Conservation (phyloP, 2,797 vertebrate species). For the Furcifer pardalis region DNA sequence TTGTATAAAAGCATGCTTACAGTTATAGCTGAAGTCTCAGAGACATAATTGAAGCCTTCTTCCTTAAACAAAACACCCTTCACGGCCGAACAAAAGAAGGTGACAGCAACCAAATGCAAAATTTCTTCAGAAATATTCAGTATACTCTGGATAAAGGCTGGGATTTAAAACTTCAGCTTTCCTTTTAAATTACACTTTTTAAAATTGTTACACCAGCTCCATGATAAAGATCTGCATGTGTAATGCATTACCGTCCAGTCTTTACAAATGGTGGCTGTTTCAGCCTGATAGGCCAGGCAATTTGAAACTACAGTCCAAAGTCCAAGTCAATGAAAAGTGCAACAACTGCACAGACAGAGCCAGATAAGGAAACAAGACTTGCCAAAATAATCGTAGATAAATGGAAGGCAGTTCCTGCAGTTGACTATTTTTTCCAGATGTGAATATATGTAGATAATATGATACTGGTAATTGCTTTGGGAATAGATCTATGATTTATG, state of each 20-base stretch:
- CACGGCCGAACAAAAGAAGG: background rate
- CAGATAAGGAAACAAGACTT: conserved; percentile 34
- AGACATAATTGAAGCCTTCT: background rate
- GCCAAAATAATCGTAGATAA: conserved; percentile 24
- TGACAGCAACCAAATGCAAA: background rate
- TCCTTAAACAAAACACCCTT: background rate
- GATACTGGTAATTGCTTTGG: conserved; percentile 37
- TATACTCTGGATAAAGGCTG: conserved; percentile 4
- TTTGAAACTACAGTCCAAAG: conserved; percentile 24
- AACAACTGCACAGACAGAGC: conserved; percentile 18
- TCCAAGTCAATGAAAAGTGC: conserved; percentile 31
- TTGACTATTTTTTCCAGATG: background rate
- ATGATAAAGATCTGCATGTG: conserved; percentile 47
- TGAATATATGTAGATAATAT: background rate
- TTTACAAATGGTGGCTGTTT: conserved; percentile 41
- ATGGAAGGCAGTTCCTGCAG: background rate
- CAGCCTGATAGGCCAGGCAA: conserved; percentile 48
- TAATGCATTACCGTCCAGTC: background rate
- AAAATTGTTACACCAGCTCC: conserved; percentile 32
- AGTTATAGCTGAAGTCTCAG: background rate
- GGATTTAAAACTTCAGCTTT: conserved; percentile 40
- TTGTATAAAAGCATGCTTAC: background rate
- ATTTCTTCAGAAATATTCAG: background rate
- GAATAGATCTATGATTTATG: conserved; percentile 37
- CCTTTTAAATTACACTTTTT: conserved; percentile 41